Evolutionary conservation across 2,797 vertebrate genomes (phyloP), one percentile per base, ranked within the genome.

Genomic region (Tangara arthus): DNA sequence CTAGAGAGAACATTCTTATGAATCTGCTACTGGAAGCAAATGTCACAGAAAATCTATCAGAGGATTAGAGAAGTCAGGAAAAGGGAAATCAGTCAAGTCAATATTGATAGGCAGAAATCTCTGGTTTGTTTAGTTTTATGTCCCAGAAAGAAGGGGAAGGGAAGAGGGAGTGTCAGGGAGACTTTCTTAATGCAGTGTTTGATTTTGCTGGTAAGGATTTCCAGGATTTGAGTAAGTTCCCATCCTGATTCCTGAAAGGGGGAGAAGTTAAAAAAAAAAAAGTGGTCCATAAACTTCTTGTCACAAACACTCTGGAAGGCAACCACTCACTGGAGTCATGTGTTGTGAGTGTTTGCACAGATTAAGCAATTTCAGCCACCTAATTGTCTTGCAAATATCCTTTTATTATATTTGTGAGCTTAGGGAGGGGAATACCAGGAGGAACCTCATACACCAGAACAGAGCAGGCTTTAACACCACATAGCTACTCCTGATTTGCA

Each of bases 61-160:
- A 94, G 88, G 89, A 92, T 94, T 95, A 95, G 57, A 83, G 79
- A 96, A 94, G 61, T 91, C 91, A 96, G 91, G 94, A 94, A 95
- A 96, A 91, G 70, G 86, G 88, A 95, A 95, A 95, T 95, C 90
- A 90, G 68, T 82, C 93, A 93, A 81, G 66, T 94, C 70, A 46
- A 64, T 89, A 96, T 89, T 96, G 95, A 95, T 94, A 92, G 90
- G 41, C 63, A 91, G 84, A 94, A 93, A 83, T 82, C 85, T 86
- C 69, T 53, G 37, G 59, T 96, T 94, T 49, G 82, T 78, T 95
- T 77, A 87, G 57, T 78, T 93, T 81, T 15, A 82, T 86, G 60
- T 94, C 80, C 80, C 70, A 57, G 70, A 84, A 83, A 90, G 56
- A 87, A 93, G 55, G 68, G 52, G 81, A 92, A 90, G 49, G 34